Evolutionary conservation across 2,888 invertebrate genomes (phyloP).

Genomic region (Hesperia comma): DNA sequence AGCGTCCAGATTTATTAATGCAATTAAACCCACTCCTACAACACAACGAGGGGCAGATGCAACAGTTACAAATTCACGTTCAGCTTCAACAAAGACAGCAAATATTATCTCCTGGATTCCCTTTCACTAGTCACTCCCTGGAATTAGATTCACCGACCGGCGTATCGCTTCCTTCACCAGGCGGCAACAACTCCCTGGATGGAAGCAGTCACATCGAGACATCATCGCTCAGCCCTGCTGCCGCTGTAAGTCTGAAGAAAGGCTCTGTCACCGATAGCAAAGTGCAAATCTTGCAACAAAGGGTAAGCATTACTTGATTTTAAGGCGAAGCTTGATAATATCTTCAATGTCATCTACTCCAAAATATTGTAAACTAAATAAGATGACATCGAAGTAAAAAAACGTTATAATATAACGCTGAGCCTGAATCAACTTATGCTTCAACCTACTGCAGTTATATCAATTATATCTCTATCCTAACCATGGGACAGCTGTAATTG

Average conservation of each 20-base stretch:
- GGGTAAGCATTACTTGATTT: conserved; percentile 90
- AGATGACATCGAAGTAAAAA: conserved; percentile 66
- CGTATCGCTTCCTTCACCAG: conserved; percentile 92
- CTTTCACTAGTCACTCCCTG: conserved; percentile 86
- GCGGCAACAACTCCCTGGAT: conserved; percentile 88
- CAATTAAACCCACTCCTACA: conserved; percentile 83
- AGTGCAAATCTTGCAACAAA: conserved; percentile 90
- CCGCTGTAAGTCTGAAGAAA: conserved; percentile 88
- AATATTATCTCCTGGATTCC: conserved; percentile 84
- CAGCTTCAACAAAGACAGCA: conserved; percentile 88
- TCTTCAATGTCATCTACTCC: conserved; percentile 63
- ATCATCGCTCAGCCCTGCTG: conserved; percentile 86
- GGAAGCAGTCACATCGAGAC: conserved; percentile 84
- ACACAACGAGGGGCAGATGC: conserved; percentile 84
- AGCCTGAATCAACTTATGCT: conserved; percentile 84
- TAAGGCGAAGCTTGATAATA: conserved; percentile 83
- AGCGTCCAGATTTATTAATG: conserved; percentile 84
- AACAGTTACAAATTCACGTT: conserved; percentile 87
- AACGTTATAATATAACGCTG: conserved; percentile 68
- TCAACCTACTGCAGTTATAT: conserved; percentile 65
- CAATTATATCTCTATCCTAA: conserved; percentile 45
- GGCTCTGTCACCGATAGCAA: conserved; percentile 85
- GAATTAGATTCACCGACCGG: conserved; percentile 90
- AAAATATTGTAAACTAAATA: conserved; percentile 43
- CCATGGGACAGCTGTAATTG: conserved; percentile 53